Conservation (phyloP, 2,888 invertebrate genomes). For the Drosophila anceps region DNA sequence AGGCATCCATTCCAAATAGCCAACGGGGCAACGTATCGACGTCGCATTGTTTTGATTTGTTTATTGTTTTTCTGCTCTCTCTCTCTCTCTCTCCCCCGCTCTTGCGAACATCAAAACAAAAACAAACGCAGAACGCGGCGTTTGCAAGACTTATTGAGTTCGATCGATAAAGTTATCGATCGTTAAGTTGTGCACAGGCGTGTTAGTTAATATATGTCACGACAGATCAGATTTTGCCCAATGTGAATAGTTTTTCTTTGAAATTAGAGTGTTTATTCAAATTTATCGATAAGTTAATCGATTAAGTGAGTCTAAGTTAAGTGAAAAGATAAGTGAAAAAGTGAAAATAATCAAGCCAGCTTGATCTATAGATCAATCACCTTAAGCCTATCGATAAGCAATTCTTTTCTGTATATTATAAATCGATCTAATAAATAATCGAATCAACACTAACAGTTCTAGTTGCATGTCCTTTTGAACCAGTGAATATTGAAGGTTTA, state of each 20-base stretch:
- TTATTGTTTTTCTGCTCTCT: background rate
- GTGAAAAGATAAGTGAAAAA: background rate
- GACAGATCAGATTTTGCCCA: too few species aligned
- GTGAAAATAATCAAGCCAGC: too few species aligned
- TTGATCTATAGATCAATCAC: too few species aligned
- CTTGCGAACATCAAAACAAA: slow-evolving; percentile 55
- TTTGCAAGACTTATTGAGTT: background rate
- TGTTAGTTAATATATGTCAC: background rate
- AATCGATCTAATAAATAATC: too few species aligned
- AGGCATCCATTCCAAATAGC: slow-evolving; percentile 83
- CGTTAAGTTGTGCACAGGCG: too few species aligned
- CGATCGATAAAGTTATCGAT: slow-evolving; percentile 42
- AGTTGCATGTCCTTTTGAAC: too few species aligned
- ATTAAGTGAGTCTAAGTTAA: background rate
- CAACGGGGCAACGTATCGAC: slow-evolving; percentile 21
- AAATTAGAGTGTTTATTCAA: background rate
- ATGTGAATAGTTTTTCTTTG: background rate
- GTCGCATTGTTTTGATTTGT: slow-evolving; percentile 1
- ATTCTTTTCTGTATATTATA: too few species aligned
- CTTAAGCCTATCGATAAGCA: too few species aligned
- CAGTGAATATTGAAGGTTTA: background rate
- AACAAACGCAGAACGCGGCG: slow-evolving; percentile 33
- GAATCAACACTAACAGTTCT: too few species aligned
- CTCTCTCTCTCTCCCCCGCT: too few species aligned
- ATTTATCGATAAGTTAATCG: slow-evolving; percentile 32